These are phyloP conservation scores for Acanthiza pusilla DNA, from an alignment of 2,797 vertebrate genomes.

Conservation along the genomic window DNA sequence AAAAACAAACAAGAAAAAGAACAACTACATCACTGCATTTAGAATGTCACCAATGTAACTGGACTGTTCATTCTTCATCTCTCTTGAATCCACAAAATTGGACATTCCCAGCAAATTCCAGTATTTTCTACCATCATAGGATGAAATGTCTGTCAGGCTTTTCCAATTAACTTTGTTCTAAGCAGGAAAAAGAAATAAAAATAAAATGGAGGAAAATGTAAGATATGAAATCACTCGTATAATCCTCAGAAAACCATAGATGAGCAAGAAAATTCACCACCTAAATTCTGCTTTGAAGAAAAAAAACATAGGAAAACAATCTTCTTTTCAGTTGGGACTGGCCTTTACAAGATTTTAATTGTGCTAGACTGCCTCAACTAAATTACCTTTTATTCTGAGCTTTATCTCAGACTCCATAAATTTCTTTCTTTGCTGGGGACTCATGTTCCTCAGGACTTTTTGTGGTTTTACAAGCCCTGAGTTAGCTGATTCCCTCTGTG, in stretches of 20 bases:
- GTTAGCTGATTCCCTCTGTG: not conserved
- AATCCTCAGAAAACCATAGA: not conserved
- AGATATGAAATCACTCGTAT: not conserved
- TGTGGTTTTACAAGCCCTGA: not conserved
- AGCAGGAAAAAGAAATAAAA: not conserved
- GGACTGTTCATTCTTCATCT: not conserved
- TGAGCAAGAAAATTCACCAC: not conserved
- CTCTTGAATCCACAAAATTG: accelerated
- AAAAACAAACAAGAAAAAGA: too few species aligned
- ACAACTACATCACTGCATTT: not conserved
- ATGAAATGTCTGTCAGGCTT: not conserved
- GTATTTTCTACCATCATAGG: not conserved
- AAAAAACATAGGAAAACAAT: not conserved
- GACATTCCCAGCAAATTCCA: not conserved
- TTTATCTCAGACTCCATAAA: not conserved
- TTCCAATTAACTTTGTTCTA: not conserved
- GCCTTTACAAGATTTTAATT: not conserved
- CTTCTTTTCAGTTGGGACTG: not conserved
- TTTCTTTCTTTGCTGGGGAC: not conserved
- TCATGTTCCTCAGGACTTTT: not conserved
- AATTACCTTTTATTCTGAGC: not conserved
- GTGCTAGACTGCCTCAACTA: not conserved
- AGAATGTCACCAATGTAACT: not conserved
- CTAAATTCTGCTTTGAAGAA: not conserved
- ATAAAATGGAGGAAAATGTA: not conserved